phyloP scores from a whole-genome alignment of 1,140 invertebrate species.

The Melitaea cinxia region DNA sequence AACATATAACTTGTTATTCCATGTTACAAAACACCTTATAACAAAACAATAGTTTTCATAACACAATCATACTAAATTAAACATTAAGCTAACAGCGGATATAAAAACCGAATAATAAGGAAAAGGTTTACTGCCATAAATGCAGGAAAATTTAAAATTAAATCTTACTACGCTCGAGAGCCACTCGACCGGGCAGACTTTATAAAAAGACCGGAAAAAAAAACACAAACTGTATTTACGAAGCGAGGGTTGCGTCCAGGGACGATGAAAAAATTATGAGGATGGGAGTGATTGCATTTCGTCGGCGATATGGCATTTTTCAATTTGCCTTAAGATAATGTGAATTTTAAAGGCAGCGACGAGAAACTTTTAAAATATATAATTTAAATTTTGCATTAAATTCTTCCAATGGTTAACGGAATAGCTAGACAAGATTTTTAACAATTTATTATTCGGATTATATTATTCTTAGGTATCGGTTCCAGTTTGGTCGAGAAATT shows the following conservation, averaged over 20 bases:
- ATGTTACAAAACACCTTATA: too few species aligned
- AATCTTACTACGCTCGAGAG: background rate
- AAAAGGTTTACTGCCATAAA: conserved; percentile 12
- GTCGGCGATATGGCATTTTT: background rate
- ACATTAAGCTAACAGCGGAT: background rate
- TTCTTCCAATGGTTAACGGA: too few species aligned
- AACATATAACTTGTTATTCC: too few species aligned
- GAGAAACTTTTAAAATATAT: too few species aligned
- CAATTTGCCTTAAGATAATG: background rate
- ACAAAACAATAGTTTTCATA: too few species aligned
- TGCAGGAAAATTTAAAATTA: conserved; percentile 10
- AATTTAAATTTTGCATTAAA: too few species aligned
- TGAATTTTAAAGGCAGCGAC: background rate
- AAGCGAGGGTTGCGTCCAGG: conserved; percentile 1
- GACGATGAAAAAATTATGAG: background rate
- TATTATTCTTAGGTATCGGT: too few species aligned
- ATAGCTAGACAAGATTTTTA: too few species aligned
- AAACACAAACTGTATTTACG: conserved; percentile 17
- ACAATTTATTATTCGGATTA: too few species aligned
- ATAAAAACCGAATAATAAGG: conserved; percentile 10
- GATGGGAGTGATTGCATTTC: conserved; percentile 1
- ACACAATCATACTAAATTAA: background rate
- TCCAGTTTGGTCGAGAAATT: too few species aligned
- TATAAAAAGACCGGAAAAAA: conserved; percentile 12
- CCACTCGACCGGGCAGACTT: conserved; percentile 15